These are phyloP conservation scores for Turdus rufiventris DNA, from an alignment of 2,113 vertebrate species.

Conservation along the genomic window DNA sequence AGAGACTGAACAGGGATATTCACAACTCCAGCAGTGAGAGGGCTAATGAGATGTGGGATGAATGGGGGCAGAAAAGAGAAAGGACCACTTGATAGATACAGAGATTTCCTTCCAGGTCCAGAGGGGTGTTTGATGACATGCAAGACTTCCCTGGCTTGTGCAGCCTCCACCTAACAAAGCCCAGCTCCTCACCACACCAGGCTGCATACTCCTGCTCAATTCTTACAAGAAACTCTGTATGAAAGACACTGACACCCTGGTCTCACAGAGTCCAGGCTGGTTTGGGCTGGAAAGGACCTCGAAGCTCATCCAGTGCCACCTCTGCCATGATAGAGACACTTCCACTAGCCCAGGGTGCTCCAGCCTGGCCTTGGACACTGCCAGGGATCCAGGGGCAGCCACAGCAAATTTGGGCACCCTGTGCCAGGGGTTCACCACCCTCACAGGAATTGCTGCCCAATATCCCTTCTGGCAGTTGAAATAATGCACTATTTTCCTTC, in stretches of 20 bases:
- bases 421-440: background rate
- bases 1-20: background rate
- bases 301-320: rapidly evolving
- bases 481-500: background rate
- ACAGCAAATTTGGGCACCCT: background rate
- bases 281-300: background rate
- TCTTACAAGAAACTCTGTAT: background rate
- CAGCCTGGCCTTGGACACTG: rapidly evolving
- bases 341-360: rapidly evolving
- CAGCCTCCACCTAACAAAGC: background rate
- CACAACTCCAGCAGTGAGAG: background rate
- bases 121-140: background rate
- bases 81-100: background rate
- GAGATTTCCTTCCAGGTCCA: background rate
- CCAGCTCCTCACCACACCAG: background rate
- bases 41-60: background rate
- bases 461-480: background rate
- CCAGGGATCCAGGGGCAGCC: background rate
- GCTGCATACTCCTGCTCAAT: background rate
- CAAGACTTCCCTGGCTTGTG: background rate
- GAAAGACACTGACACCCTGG: no score
- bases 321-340: background rate
- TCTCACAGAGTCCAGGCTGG: background rate
- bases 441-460: rapidly evolving
- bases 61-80: background rate